A percentile compares a stretch with the other conserved stretches of the same genome.
Evolutionary conservation across 2,113 vertebrate genomes (phyloP).

Genomic region (Gulo gulo): DNA sequence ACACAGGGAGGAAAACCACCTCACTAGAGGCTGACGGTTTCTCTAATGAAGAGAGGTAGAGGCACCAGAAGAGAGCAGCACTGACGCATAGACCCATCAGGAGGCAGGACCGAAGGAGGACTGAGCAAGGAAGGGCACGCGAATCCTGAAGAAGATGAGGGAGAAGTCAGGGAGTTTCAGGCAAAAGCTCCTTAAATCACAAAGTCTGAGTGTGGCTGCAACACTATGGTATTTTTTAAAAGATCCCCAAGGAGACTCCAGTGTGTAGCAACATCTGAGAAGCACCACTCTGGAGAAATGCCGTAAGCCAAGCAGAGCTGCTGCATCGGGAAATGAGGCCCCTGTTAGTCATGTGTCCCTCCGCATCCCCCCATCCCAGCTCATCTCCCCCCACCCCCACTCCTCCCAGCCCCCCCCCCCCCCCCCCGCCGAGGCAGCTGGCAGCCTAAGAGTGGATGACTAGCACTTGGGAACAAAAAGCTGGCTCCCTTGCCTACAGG

Average conservation of each 20-base stretch:
- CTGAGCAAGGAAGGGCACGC: rapidly evolving
- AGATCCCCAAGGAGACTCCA: not conserved
- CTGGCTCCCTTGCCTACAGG: not conserved
- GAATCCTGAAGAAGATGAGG: not conserved
- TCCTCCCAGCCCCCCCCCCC: no score
- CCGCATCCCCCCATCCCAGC: no score
- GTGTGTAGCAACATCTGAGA: not conserved
- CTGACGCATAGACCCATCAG: rapidly evolving
- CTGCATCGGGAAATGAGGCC: not conserved
- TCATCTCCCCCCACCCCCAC: no score
- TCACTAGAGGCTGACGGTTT: not conserved
- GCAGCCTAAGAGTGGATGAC: not conserved
- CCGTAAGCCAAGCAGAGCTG: not conserved
- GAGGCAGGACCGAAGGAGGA: not conserved
- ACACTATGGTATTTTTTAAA: not conserved
- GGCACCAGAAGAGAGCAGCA: not conserved
- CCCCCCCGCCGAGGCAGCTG: not conserved
- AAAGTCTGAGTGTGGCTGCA: not conserved
- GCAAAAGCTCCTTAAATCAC: not conserved
- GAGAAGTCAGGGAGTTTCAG: not conserved
- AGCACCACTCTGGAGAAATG: not conserved
- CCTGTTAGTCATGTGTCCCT: not conserved
- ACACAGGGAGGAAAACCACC: not conserved
- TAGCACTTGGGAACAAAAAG: not conserved
- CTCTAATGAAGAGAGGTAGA: not conserved